Base-by-base conservation (phyloP, 1,140 invertebrate genomes). In the Drosophila subpulchrella region DNA sequence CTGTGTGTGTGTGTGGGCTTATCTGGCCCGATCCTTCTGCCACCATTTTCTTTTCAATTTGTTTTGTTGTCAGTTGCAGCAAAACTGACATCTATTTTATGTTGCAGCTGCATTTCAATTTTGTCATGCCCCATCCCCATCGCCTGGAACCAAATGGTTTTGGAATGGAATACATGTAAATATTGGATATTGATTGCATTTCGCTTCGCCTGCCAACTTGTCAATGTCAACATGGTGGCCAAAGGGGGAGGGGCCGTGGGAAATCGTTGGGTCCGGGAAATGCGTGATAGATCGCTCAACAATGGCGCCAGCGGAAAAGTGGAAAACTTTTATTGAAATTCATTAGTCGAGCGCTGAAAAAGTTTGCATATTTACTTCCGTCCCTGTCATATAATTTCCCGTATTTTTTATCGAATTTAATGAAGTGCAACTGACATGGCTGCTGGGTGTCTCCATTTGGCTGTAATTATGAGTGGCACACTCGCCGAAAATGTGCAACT, bases 151-250 rank as follows among this genome's bases (percentile, higher is more conserved):
- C 24, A 39, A 13, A 20, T 20, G 50, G n/a, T 8, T 13, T n/a
- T 27, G 47, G 44, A 48, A 38, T 55, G 67, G 36, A 62, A 50
- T 46, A 47, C 61, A 70, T 62, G 71, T 67, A 72, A 86, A 88
- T 72, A 54, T 82, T 67, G 82, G 75, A 78, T 85, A 81, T 85
- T 86, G 82, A 82, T 88, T 86, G 77, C 83, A 82, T 88, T 86
- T 82, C 82, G 72, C 63, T 67, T 66, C 54, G 74, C 74, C 83
- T 75, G 78, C 56, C 78, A 79, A 73, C 83, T 66, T 88, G 82
- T 82, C 82, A 86, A 65, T 73, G 72, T 86, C 83, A 79, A 74
- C 74, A 71, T 8, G 15, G 34, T 27, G 32, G 62, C 4, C 20
- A 20, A 10, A 24, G 10, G 30, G 30, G 12, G n/a, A n/a, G n/a